Evolutionary conservation across 2,113 vertebrate species (phyloP).

Genomic region (Apodemus sylvaticus): DNA sequence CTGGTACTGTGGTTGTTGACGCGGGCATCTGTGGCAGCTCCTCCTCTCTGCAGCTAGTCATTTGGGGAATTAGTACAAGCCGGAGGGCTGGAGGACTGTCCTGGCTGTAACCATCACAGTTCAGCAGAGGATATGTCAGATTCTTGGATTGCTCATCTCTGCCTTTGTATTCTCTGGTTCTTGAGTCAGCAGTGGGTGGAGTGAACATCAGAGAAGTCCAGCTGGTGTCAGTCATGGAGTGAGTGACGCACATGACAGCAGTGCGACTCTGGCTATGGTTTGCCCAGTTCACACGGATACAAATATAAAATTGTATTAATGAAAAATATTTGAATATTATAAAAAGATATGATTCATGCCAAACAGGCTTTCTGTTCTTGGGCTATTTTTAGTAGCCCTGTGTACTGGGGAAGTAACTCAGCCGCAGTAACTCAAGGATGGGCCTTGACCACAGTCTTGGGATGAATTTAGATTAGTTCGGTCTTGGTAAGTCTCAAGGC

Average conservation of each 20-base stretch:
- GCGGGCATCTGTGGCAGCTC: not conserved
- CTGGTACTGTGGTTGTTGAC: not conserved
- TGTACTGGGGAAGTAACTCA: slow-evolving; percentile 5
- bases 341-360: not conserved
- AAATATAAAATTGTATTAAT: slow-evolving; percentile 32
- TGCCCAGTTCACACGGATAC: not conserved
- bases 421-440: not conserved
- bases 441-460: slow-evolving; percentile 47
- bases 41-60: not conserved
- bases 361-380: not conserved
- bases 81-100: not conserved
- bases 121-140: not conserved
- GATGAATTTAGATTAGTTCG: slow-evolving; percentile 51
- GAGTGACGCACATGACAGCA: not conserved
- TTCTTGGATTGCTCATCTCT: not conserved
- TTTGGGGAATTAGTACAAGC: not conserved
- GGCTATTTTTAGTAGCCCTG: slow-evolving; percentile 14
- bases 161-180: slow-evolving; percentile 20
- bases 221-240: slow-evolving; percentile 6
- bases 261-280: not conserved
- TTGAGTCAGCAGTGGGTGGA: not conserved
- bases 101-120: not conserved
- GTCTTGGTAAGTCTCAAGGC: slow-evolving; percentile 7
- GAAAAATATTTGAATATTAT: not conserved
- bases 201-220: not conserved